Evolutionary conservation across 2,797 vertebrate genomes (phyloP).

Genomic region (Anguilla pacifica): DNA sequence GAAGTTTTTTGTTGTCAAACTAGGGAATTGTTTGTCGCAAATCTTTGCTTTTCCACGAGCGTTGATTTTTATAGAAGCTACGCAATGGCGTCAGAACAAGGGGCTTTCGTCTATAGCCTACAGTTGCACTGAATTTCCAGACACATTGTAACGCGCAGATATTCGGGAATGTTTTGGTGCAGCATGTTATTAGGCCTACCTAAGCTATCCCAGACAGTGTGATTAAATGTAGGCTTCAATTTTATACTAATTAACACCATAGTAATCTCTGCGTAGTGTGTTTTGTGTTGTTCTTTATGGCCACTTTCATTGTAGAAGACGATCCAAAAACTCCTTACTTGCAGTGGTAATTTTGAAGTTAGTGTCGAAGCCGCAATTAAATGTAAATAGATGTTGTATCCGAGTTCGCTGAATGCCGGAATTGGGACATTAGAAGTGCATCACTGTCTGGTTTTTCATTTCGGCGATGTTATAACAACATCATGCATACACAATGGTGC

Average conservation of each 20-base stretch:
- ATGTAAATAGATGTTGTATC: neutral
- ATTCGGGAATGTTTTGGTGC: neutral
- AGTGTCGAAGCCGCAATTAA: neutral
- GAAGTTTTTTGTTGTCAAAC: neutral
- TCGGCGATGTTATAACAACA: neutral
- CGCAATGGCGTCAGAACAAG: slow-evolving; percentile 34
- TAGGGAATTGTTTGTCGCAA: neutral
- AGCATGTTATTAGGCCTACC: neutral
- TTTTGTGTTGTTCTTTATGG: neutral
- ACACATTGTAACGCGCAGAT: neutral
- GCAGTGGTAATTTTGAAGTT: neutral
- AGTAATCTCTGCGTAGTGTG: neutral
- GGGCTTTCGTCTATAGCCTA: slow-evolving; percentile 18
- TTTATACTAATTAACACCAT: neutral
- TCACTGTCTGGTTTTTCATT: neutral
- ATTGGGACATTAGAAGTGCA: slow-evolving; percentile 5
- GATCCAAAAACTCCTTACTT: neutral
- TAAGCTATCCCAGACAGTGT: neutral
- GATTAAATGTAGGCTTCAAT: neutral
- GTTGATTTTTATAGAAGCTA: slow-evolving; percentile 20
- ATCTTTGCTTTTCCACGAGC: neutral
- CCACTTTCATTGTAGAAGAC: neutral
- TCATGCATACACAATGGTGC: neutral
- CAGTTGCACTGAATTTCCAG: slow-evolving; percentile 15
- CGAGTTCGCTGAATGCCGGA: neutral